phyloP scores from a whole-genome alignment of 2,888 invertebrate species.

The Eristalis tenax region DNA sequence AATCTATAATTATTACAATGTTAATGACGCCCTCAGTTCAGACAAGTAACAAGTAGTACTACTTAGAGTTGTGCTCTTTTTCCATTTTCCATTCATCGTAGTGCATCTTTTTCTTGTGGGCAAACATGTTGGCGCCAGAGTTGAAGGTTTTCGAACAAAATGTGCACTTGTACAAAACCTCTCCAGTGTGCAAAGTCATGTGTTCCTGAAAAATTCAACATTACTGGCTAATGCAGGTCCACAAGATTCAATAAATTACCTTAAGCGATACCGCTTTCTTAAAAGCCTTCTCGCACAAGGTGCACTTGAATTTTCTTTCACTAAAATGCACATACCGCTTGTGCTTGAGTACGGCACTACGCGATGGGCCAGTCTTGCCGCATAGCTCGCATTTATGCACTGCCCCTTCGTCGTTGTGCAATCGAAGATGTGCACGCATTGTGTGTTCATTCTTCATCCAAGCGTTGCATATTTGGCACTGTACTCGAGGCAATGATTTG shows the following conservation, averaged over 20 bases:
- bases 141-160: conserved; percentile 74
- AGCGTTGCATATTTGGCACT: conserved; percentile 72
- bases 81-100: conserved; percentile 72
- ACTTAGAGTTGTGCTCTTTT: conserved; percentile 40
- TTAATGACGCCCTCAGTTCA: not conserved
- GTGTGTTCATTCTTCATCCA: conserved; percentile 74
- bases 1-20: not conserved
- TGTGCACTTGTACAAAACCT: conserved; percentile 73
- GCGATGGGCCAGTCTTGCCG: conserved; percentile 73
- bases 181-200: conserved; percentile 73
- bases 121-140: conserved; percentile 74
- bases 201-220: conserved; percentile 67
- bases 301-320: conserved; percentile 72
- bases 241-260: conserved; percentile 10
- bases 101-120: conserved; percentile 73
- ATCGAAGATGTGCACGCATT: conserved; percentile 72
- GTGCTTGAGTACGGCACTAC: conserved; percentile 73
- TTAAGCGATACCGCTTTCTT: conserved; percentile 73
- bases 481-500: conserved; percentile 69
- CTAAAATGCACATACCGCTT: conserved; percentile 73
- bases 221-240: too few species aligned
- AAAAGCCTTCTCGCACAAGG: conserved; percentile 73
- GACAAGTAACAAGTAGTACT: not conserved
- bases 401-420: conserved; percentile 69
- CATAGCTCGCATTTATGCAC: conserved; percentile 73